Evolutionary conservation across 2,797 vertebrate species (phyloP).

Genomic region (Typhlichthys eigenmanni): DNA sequence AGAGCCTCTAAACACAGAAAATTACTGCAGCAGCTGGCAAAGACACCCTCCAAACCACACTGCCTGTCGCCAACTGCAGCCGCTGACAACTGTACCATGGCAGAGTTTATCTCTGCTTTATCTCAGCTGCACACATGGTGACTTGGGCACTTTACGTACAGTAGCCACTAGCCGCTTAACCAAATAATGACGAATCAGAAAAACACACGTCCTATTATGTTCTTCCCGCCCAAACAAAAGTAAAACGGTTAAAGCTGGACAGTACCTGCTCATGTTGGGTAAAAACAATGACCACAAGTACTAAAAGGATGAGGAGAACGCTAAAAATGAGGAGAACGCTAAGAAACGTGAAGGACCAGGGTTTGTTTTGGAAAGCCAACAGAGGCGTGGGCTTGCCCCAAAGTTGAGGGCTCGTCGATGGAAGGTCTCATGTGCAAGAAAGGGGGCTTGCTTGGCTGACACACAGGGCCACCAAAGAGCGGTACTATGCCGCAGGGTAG

Average conservation of each 20-base stretch:
- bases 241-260: too few species aligned
- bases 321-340: not conserved
- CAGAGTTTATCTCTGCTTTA: constrained; percentile 53
- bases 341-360: constrained; percentile 31
- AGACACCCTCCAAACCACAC: constrained; percentile 50
- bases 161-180: constrained; percentile 26
- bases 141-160: constrained; percentile 30
- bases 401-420: constrained; percentile 46
- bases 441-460: not conserved
- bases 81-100: constrained; percentile 64
- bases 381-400: constrained; percentile 52
- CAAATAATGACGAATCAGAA: constrained; percentile 20
- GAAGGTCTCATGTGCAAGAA: constrained; percentile 43
- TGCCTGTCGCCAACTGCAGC: constrained; percentile 61
- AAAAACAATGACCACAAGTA: too few species aligned
- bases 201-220: too few species aligned
- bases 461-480: constrained; percentile 47
- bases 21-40: constrained; percentile 75
- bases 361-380: constrained; percentile 40
- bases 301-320: too few species aligned
- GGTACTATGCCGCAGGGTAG: constrained; percentile 41
- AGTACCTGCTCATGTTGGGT: too few species aligned
- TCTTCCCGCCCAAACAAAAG: too few species aligned
- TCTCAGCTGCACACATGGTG: constrained; percentile 44
- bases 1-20: constrained; percentile 63